Conservation (phyloP, 2,888 invertebrate species). For the Coenonympha arcania region DNA sequence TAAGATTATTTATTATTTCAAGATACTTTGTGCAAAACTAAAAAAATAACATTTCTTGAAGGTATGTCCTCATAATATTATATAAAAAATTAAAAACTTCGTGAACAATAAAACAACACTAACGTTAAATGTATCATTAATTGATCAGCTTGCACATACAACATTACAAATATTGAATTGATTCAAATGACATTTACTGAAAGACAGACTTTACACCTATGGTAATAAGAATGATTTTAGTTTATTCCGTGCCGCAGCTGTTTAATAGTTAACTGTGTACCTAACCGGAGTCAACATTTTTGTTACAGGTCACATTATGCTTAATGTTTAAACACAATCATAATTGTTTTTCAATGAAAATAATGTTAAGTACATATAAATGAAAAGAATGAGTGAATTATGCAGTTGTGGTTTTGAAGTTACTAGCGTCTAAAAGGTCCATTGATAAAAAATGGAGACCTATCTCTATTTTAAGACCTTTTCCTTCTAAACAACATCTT, state of each 20-base stretch:
- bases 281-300: constrained; percentile 2
- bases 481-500: too few species aligned
- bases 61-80: too few species aligned
- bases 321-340: constrained; percentile 1
- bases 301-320: background rate
- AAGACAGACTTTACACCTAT: background rate
- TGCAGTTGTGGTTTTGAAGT: too few species aligned
- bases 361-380: background rate
- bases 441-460: too few species aligned
- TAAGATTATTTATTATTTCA: too few species aligned
- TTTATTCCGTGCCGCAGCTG: background rate
- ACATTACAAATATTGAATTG: constrained; percentile 38
- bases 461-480: too few species aligned
- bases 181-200: constrained; percentile 6
- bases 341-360: constrained; percentile 1
- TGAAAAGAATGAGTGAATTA: too few species aligned
- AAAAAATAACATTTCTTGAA: too few species aligned
- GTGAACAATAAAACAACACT: too few species aligned
- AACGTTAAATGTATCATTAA: constrained; percentile 32
- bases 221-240: background rate
- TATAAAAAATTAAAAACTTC: too few species aligned
- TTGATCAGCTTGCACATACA: constrained; percentile 38
- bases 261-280: constrained; percentile 2
- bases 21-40: too few species aligned
- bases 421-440: too few species aligned